Evolutionary conservation across 2,797 vertebrate species (phyloP).

Genomic region (Gouania willdenowi): DNA sequence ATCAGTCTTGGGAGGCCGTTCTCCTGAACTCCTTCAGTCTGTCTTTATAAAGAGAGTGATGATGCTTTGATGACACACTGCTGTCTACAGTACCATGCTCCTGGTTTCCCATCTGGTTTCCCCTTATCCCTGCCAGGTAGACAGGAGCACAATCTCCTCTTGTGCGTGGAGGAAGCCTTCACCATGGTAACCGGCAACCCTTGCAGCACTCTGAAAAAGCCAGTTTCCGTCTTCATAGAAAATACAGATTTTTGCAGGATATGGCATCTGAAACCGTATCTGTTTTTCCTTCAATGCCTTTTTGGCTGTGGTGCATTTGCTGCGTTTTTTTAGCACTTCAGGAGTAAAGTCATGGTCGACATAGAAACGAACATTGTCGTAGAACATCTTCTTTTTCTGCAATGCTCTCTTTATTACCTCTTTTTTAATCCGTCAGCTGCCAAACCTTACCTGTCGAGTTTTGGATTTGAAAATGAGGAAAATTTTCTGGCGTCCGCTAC

Average conservation of each 20-base stretch:
- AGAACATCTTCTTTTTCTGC: not conserved
- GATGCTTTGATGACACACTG: not conserved
- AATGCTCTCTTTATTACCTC: not conserved
- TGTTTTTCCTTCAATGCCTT: not conserved
- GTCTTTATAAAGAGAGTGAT: not conserved
- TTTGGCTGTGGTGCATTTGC: not conserved
- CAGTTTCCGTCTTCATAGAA: not conserved
- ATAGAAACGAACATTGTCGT: not conserved
- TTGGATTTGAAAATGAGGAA: too few species aligned
- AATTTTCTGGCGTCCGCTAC: too few species aligned
- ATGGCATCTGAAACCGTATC: not conserved
- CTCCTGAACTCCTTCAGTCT: not conserved
- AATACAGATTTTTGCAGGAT: not conserved
- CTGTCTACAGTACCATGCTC: not conserved
- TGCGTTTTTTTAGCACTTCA: too few species aligned
- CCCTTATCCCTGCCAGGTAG: not conserved
- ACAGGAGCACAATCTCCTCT: not conserved
- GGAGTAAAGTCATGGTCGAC: too few species aligned
- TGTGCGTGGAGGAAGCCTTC: not conserved
- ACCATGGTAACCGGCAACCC: not conserved
- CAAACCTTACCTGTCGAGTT: not conserved
- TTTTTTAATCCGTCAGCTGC: not conserved
- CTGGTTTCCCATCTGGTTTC: not conserved
- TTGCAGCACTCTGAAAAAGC: not conserved
- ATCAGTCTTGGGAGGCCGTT: not conserved